Percentiles rank a stretch among this genome's conserved stretches.
Evolutionary conservation across 1,140 invertebrate species (phyloP).

Genomic region (Phthorimaea operculella): DNA sequence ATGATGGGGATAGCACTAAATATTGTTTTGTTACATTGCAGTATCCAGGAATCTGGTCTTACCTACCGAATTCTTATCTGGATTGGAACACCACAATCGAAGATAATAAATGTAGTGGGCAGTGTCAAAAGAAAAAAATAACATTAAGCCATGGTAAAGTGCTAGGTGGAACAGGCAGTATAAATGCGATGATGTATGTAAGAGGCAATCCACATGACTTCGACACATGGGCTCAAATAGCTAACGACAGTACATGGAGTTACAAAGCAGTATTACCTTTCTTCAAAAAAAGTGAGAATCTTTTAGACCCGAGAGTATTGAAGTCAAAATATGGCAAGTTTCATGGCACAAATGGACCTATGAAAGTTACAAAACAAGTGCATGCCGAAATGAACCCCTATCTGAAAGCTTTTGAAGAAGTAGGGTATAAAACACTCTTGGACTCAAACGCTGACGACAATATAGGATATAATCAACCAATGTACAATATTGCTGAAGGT

Average conservation of each 20-base stretch:
- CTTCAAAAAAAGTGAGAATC: neutral
- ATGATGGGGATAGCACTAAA: no score
- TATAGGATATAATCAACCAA: neutral
- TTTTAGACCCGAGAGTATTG: neutral
- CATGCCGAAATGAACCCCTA: neutral
- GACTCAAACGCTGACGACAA: neutral
- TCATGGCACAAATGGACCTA: neutral
- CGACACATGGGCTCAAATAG: constrained; percentile 11
- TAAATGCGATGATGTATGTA: constrained; percentile 13
- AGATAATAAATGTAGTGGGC: neutral
- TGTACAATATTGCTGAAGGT: neutral
- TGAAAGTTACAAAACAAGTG: neutral
- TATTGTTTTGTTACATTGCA: neutral
- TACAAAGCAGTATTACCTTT: constrained; percentile 6
- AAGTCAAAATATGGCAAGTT: neutral
- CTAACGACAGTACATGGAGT: constrained; percentile 12
- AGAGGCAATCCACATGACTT: constrained; percentile 12
- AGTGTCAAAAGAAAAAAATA: neutral
- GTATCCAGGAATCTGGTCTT: neutral
- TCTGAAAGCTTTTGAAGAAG: neutral
- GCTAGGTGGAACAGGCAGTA: constrained; percentile 12
- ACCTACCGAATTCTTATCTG: neutral
- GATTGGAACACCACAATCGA: neutral
- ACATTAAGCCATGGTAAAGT: constrained; percentile 6
- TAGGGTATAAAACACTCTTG: neutral